phyloP scores from a whole-genome alignment of 2,888 invertebrate genomes.

The Dinocampus coccinellae region DNA sequence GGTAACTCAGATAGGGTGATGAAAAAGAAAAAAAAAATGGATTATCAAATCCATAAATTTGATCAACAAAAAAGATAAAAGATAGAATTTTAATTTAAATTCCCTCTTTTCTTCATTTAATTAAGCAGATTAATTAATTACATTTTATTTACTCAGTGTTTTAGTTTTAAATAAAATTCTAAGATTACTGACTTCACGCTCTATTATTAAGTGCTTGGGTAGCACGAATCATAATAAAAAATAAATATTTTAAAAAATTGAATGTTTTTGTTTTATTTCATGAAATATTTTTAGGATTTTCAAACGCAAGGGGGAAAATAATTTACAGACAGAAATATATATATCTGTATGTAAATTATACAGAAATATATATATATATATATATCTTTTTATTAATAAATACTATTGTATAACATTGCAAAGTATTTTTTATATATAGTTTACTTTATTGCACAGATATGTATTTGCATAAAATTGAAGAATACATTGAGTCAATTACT shows the following conservation, averaged over 20 bases:
- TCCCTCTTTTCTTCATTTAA: neutral
- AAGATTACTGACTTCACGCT: neutral
- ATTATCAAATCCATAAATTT: neutral
- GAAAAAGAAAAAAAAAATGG: neutral
- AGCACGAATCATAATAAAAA: neutral
- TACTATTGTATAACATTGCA: no score
- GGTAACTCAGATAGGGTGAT: neutral
- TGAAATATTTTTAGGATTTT: no score
- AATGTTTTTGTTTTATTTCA: no score
- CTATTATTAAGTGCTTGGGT: neutral
- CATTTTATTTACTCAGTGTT: neutral
- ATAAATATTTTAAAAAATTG: neutral
- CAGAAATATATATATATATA: no score
- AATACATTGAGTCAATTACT: conserved; percentile 38
- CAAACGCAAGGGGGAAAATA: no score
- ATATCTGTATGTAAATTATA: no score
- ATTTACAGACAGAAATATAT: no score
- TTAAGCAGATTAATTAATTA: neutral
- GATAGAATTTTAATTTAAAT: neutral
- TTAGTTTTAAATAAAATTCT: neutral
- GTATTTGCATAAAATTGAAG: conserved; percentile 58
- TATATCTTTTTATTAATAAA: no score
- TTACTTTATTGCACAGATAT: conserved; percentile 66
- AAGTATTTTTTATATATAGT: conserved; percentile 38
- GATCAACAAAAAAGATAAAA: neutral